phyloP scores from a whole-genome alignment of 2,797 vertebrate species.

The Sardinella longiceps region DNA sequence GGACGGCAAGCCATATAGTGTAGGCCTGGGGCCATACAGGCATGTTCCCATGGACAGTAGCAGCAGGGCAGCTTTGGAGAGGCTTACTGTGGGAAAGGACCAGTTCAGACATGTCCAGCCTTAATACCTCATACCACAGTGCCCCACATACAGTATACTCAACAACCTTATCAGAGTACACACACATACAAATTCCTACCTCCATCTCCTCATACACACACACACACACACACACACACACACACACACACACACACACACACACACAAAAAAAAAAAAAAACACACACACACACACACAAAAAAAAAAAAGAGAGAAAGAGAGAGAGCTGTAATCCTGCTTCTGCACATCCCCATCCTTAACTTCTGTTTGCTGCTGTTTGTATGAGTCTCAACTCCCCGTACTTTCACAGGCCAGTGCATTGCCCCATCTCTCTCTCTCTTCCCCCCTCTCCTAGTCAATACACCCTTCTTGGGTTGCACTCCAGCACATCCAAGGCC shows the following conservation, averaged over 20 bases:
- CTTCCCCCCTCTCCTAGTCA: not conserved
- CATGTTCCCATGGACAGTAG: not conserved
- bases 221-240: not conserved
- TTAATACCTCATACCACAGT: not conserved
- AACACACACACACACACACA: no score
- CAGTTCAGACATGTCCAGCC: not conserved
- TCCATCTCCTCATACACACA: not conserved
- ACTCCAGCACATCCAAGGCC: not conserved
- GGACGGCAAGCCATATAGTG: not conserved
- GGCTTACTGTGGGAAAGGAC: not conserved
- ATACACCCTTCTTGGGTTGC: not conserved
- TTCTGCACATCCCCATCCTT: not conserved
- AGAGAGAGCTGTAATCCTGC: not conserved
- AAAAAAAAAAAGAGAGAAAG: no score
- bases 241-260: not conserved
- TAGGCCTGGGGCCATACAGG: not conserved
- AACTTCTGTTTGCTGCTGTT: not conserved
- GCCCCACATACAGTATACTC: no score
- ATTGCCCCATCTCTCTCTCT: not conserved
- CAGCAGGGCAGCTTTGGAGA: not conserved
- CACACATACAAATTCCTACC: no score
- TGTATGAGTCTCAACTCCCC: not conserved
- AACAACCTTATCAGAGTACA: not conserved
- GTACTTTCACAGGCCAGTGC: not conserved
- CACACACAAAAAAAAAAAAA: no score